Percentiles rank a stretch among this genome's conserved stretches.
Evolutionary conservation across 2,797 vertebrate genomes (phyloP).

Genomic region (Apodemus agrarius): DNA sequence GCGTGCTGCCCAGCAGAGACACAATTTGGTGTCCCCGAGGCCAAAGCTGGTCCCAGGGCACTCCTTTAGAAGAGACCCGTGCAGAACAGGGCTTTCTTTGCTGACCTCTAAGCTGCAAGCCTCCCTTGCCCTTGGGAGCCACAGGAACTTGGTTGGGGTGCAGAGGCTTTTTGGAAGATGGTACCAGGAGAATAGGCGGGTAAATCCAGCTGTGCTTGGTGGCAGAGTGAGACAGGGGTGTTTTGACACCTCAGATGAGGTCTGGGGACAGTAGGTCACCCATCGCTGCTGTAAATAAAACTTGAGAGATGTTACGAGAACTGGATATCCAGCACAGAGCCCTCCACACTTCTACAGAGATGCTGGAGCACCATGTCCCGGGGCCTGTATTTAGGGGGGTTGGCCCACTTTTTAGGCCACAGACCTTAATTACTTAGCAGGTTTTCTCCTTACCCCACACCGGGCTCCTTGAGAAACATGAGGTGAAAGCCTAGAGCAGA

Average conservation of each 20-base stretch:
- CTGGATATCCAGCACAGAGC: not conserved
- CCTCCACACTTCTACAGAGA: not conserved
- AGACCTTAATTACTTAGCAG: not conserved
- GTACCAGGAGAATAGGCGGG: accelerated
- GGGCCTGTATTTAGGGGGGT: not conserved
- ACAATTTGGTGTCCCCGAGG: not conserved
- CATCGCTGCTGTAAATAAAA: not conserved
- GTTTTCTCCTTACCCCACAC: not conserved
- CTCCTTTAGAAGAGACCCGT: not conserved
- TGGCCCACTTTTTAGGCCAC: not conserved
- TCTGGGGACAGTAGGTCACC: not conserved
- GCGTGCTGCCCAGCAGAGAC: not conserved
- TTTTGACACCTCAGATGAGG: not conserved
- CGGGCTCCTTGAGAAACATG: not conserved
- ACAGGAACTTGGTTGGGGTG: not conserved
- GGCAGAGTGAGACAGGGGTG: accelerated
- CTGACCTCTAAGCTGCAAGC: not conserved
- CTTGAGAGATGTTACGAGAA: not conserved
- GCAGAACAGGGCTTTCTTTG: not conserved
- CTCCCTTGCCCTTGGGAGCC: no score
- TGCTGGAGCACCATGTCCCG: not conserved
- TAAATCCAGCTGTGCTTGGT: no score
- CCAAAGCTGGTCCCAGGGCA: not conserved
- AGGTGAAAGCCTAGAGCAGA: not conserved
- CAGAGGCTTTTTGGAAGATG: not conserved